Evolutionary conservation across 2,797 vertebrate genomes (phyloP), one percentile per base, ranked within the genome.

Genomic region (Enoplosus armatus): DNA sequence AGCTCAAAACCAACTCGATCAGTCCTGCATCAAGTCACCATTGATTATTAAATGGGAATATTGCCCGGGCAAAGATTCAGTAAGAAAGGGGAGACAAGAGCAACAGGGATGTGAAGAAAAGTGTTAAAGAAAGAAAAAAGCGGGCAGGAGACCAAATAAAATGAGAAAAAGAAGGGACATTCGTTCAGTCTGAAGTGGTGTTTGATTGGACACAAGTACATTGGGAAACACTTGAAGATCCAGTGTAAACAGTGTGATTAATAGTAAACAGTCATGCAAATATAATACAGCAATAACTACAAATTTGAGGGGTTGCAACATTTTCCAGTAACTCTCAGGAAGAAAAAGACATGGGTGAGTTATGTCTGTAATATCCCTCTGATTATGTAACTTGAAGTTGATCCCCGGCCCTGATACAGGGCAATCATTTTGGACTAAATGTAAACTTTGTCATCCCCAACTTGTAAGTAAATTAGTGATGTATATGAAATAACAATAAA

Each of bases 251-350:
- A 56, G 14, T 35, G 29, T 80, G 80, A 89, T 75, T 85, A 58
- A 89, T 83, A n/a, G 33, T 55, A 73, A 62, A 87, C 71, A 68
- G n/a, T 83, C 41, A n/a, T 66, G 63, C 41, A 78, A 78, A 74
- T 66, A 84, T 78, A 65, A 84, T 83, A 58, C 51, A 67, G 74
- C 45, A 80, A 69, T 69, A 70, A 80, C 16, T 47, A 26, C 24
- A 78, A 48, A 61, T 12, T 59, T 8, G 10, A 10, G n/a, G 45
- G 14, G 47, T 74, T 71, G 29, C 51, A 74, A 68, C 61, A 71
- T 73, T 74, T 87, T 80, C 70, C 77, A 64, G 41, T 55, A 85
- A 76, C 45, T 58, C 54, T 71, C 7, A 75, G 35, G 18, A 54
- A 76, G 18, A 65, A 72, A 79, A 14, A 50, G 24, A 72, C 47